Conservation (phyloP, 2,888 invertebrate species). For the Pollenia griseotomentosa region DNA sequence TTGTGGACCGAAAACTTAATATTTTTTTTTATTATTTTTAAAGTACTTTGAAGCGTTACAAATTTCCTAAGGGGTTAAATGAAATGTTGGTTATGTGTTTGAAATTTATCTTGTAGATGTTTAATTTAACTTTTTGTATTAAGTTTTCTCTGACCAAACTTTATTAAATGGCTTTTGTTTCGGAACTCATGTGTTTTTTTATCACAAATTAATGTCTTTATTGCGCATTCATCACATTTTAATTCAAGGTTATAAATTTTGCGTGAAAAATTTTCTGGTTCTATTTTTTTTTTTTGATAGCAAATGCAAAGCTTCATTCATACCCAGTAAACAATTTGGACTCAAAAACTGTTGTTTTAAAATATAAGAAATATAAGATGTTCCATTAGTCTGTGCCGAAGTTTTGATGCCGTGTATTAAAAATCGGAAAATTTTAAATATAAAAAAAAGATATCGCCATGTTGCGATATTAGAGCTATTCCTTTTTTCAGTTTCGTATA, state of each 20-base stretch:
- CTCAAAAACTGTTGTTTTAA: background rate
- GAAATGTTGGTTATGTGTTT: background rate
- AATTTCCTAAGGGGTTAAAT: background rate
- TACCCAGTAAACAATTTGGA: no score
- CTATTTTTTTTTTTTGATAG: background rate
- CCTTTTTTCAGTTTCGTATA: no score
- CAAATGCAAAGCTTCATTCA: background rate
- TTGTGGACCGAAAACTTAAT: background rate
- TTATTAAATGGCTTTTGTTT: constrained; percentile 34
- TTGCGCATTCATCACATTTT: constrained; percentile 45
- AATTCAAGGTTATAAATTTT: constrained; percentile 58
- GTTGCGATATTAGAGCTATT: no score
- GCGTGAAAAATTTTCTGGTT: constrained; percentile 42
- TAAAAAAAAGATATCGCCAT: no score
- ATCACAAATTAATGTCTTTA: constrained; percentile 9
- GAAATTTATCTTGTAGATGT: background rate
- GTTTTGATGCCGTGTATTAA: no score
- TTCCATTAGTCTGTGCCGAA: background rate
- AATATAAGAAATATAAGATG: background rate
- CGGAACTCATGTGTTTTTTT: constrained; percentile 4
- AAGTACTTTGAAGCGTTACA: constrained; percentile 6
- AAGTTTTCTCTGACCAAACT: background rate
- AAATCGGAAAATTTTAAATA: no score
- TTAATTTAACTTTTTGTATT: background rate
- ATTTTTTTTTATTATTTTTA: background rate